phyloP scores from a whole-genome alignment of 2,113 vertebrate genomes.

The Eulacestoma nigropectus region DNA sequence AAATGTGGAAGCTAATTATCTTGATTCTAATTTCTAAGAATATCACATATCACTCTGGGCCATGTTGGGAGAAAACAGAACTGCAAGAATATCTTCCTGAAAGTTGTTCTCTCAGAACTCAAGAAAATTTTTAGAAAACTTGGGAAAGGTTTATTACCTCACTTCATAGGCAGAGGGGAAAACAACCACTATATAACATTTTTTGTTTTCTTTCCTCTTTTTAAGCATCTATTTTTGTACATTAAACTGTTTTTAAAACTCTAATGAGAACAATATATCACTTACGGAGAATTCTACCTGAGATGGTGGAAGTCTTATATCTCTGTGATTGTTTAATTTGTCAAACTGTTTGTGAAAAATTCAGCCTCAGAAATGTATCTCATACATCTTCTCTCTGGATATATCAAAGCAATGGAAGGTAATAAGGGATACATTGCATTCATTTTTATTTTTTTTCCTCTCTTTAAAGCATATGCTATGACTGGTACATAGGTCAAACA shows the following conservation, averaged over 20 bases:
- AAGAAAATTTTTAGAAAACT: background rate
- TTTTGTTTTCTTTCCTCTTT: background rate
- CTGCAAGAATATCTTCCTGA: background rate
- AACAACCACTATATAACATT: background rate
- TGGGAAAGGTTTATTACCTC: background rate
- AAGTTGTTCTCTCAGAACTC: background rate
- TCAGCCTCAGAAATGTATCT: conserved; percentile 17
- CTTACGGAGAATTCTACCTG: conserved; percentile 18
- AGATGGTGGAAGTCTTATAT: conserved; percentile 33
- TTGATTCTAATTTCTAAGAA: background rate
- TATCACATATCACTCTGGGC: background rate
- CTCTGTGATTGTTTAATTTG: conserved; percentile 58
- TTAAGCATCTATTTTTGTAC: conserved; percentile 7
- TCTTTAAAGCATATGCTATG: conserved; percentile 4
- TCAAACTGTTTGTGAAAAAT: conserved; percentile 44
- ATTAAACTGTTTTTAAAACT: conserved; percentile 24
- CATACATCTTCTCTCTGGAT: conserved; percentile 32
- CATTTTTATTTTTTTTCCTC: background rate
- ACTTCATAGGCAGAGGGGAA: background rate
- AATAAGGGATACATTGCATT: conserved; percentile 35
- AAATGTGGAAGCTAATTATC: background rate
- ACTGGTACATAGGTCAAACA: conserved; percentile 49
- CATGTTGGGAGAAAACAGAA: background rate
- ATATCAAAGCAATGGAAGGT: background rate
- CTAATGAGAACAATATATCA: conserved; percentile 51